These are phyloP conservation scores for Conistra vaccinii DNA, from an alignment of 2,888 invertebrate species.

Conservation along the genomic window DNA sequence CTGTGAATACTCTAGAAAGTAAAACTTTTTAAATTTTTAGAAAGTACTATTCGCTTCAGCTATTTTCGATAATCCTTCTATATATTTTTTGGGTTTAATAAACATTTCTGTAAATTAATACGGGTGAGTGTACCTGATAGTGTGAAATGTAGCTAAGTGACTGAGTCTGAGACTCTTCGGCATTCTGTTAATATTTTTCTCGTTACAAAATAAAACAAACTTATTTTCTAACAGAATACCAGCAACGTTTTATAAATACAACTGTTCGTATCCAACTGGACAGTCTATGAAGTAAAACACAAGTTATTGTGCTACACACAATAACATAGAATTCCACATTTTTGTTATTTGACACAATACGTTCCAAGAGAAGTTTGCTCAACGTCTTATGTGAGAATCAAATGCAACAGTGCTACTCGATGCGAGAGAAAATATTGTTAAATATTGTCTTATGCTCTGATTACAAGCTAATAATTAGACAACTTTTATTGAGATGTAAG, in stretches of 20 bases:
- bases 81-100: not conserved
- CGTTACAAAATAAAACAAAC: not conserved
- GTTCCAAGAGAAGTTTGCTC: not conserved
- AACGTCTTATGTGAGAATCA: not conserved
- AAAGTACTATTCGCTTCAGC: not conserved
- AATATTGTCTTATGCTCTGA: too few species aligned
- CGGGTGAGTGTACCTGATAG: too few species aligned
- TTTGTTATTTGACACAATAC: conserved; percentile 31
- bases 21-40: not conserved
- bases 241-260: not conserved
- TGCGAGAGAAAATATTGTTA: not conserved
- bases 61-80: not conserved
- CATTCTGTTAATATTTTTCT: not conserved
- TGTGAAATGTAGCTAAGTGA: not conserved
- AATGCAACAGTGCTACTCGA: not conserved
- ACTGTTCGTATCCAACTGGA: not conserved
- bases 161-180: too few species aligned
- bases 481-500: not conserved
- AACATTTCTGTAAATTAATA: not conserved
- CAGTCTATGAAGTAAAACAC: conserved; percentile 18
- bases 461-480: not conserved
- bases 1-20: not conserved
- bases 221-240: conserved; percentile 3
- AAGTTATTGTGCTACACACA: conserved; percentile 20
- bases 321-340: conserved; percentile 23